These are phyloP conservation scores for Lepus timidus DNA, from an alignment of 2,113 vertebrate genomes.

Conservation along the genomic window DNA sequence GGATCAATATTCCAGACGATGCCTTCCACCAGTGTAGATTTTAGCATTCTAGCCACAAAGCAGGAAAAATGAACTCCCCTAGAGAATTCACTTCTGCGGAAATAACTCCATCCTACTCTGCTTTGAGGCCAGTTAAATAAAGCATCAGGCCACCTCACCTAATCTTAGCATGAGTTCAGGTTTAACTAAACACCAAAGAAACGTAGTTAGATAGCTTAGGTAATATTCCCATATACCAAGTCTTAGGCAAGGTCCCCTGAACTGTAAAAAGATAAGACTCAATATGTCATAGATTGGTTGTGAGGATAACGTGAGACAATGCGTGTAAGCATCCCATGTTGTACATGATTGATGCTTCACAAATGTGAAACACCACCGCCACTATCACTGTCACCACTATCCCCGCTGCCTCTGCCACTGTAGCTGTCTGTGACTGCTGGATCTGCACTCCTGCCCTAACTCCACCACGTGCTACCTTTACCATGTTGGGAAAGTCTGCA, in stretches of 20 bases:
- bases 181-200: neutral
- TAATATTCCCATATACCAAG: neutral
- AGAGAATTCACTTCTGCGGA: slow-evolving; percentile 11
- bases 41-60: neutral
- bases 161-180: neutral
- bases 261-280: neutral
- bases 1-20: neutral
- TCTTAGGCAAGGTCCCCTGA: neutral
- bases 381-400: fast-evolving
- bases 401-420: too few species aligned
- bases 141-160: neutral
- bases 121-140: neutral
- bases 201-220: neutral
- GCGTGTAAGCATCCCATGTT: fast-evolving
- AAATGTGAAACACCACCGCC: neutral
- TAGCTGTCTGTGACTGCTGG: too few species aligned
- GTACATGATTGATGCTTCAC: neutral
- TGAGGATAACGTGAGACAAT: neutral
- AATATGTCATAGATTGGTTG: neutral
- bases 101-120: neutral
- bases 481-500: neutral
- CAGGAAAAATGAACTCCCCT: neutral
- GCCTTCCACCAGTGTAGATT: neutral
- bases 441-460: neutral
- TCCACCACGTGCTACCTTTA: neutral